Evolutionary conservation across 2,888 invertebrate genomes (phyloP).

Genomic region (Petrophora chlorosata): DNA sequence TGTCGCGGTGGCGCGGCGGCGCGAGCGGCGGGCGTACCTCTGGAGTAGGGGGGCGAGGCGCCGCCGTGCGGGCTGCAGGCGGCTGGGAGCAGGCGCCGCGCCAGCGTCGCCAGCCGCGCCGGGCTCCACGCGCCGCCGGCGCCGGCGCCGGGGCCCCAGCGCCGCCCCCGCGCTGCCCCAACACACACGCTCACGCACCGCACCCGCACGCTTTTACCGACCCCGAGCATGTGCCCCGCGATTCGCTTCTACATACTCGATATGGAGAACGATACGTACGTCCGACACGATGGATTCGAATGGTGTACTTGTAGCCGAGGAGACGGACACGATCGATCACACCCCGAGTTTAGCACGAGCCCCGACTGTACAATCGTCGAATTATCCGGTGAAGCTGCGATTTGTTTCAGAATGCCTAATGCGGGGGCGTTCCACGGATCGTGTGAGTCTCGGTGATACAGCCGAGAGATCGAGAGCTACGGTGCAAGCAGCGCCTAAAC

Average conservation of each 20-base stretch:
- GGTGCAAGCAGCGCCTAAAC: constrained; percentile 53
- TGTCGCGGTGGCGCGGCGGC: constrained; percentile 86
- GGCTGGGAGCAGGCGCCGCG: constrained; percentile 86
- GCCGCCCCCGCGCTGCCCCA: constrained; percentile 73
- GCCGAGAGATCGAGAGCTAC: constrained; percentile 33
- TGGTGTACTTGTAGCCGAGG: constrained; percentile 3
- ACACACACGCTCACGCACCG: constrained; percentile 74
- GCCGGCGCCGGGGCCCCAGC: constrained; percentile 36
- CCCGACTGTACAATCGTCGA: not conserved
- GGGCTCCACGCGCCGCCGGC: constrained; percentile 58
- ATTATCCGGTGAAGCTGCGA: not conserved
- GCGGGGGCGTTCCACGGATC: constrained; percentile 3
- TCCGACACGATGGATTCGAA: constrained; percentile 3
- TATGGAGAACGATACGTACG: constrained; percentile 6
- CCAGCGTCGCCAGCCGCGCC: constrained; percentile 78
- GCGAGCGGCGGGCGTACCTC: constrained; percentile 90
- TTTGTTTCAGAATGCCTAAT: not conserved
- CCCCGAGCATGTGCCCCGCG: constrained; percentile 60
- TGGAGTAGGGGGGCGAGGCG: constrained; percentile 87
- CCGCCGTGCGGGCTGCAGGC: constrained; percentile 88
- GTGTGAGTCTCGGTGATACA: constrained; percentile 21
- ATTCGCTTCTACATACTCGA: constrained; percentile 41
- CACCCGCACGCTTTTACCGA: constrained; percentile 51
- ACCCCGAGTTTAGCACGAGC: not conserved
- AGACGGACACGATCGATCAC: constrained; percentile 3